Evolutionary conservation across 2,888 invertebrate genomes (phyloP), one percentile per base, ranked within the genome.

Genomic region (Dicyrtomina minuta): DNA sequence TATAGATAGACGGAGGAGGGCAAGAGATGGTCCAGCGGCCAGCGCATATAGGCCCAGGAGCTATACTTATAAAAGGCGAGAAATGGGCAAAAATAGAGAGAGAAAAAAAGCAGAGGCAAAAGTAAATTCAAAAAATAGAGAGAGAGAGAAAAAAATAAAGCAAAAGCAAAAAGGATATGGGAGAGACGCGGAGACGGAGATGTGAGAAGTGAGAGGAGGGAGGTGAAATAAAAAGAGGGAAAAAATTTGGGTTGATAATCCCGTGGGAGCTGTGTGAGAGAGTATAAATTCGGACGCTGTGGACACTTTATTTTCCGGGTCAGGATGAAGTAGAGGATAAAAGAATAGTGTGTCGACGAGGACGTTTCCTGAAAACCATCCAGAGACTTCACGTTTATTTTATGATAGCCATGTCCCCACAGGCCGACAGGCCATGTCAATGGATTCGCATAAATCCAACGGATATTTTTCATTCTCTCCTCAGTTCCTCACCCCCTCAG

Each of bases 341-440:
- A n/a, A 3, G 44, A n/a, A 44, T n/a, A 49, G 17, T 20, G 49
- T 49, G 49, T 49, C 49, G n/a, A n/a, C n/a, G 17, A 17, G 22
- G 15, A 20, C 49, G 15, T 41, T 12, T 41, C 43, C 43, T 41
- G 44, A 68, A 64, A 68, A 56, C 68, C 68, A 68, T 68, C 60
- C n/a, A n/a, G 68, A 68, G 68, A 68, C 60, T 68, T 68, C 68
- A 68, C 68, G 68, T 60, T 68, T 68, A 68, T 68, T 68, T 68
- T 68, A 68, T 68, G 68, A 68, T 68, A 68, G 60, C 60, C 59
- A 26, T 15, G 55, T 60, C 66, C 60, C 68, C 59, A 61, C 26
- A 41, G 68, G 39, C 68, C 60, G n/a, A 61, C 26, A 41, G 68
- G 39, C 68, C 60, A 22, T 68, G 68, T 68, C 68, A 68, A 68